Evolutionary conservation across 2,888 invertebrate species (phyloP).

Genomic region (Euzetes globulus): DNA sequence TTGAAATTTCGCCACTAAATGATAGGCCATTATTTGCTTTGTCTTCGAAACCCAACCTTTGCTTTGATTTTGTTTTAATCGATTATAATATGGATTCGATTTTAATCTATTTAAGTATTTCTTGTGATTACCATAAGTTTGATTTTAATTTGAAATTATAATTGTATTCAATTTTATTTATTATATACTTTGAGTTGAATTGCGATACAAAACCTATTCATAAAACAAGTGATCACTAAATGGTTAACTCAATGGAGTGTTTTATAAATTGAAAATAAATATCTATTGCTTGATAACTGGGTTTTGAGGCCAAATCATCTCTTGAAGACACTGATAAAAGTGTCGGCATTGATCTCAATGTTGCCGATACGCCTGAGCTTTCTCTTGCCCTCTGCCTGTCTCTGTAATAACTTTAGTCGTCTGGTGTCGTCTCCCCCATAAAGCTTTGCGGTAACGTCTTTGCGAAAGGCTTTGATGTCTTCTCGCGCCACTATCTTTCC

Average conservation of each 20-base stretch:
- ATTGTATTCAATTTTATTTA: too few relatives aligned
- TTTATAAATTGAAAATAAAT: neutral
- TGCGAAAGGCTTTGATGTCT: conserved; percentile 73
- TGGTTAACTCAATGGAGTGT: neutral
- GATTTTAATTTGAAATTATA: too few relatives aligned
- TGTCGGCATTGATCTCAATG: conserved; percentile 81
- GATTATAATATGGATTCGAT: too few relatives aligned
- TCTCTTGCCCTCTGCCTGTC: conserved; percentile 89
- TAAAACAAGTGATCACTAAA: neutral
- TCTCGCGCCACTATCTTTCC: conserved; percentile 74
- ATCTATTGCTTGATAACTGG: too few relatives aligned
- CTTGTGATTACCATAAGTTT: too few relatives aligned
- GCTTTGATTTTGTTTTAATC: neutral
- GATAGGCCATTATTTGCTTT: too few relatives aligned
- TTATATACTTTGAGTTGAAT: neutral
- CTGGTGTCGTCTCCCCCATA: conserved; percentile 88
- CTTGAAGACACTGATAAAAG: conserved; percentile 84
- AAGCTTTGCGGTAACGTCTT: conserved; percentile 87
- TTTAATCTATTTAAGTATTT: too few relatives aligned
- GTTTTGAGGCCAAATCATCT: too few relatives aligned
- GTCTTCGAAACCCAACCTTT: neutral
- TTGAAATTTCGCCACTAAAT: neutral
- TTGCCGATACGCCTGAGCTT: conserved; percentile 84
- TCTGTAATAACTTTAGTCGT: conserved; percentile 74
- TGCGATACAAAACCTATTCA: neutral